Evolutionary conservation across 2,797 vertebrate genomes (phyloP).

Genomic region (Fratercula arctica): DNA sequence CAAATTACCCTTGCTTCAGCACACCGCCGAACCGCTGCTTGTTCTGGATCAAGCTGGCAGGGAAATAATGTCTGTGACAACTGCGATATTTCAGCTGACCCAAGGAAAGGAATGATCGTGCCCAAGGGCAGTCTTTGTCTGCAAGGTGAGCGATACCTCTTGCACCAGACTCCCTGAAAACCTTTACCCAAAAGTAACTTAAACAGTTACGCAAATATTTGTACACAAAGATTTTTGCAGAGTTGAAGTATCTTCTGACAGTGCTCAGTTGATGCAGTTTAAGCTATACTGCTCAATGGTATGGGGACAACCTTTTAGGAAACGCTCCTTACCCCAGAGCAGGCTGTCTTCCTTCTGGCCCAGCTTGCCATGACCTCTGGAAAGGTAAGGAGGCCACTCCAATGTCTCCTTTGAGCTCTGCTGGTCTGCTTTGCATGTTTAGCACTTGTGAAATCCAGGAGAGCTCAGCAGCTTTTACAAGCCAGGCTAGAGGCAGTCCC

Average conservation of each 20-base stretch:
- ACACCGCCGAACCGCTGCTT: neutral
- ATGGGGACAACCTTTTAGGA: neutral
- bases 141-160: neutral
- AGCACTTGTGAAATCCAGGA: neutral
- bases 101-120: neutral
- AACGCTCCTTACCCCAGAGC: neutral
- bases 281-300: neutral
- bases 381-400: neutral
- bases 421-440: neutral
- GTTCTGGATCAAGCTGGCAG: neutral
- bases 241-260: neutral
- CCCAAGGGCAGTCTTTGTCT: neutral
- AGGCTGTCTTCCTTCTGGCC: neutral
- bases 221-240: neutral
- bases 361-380: neutral
- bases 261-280: neutral
- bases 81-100: neutral
- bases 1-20: neutral
- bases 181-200: neutral
- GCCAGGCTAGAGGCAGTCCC: neutral
- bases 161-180: neutral
- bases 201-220: neutral
- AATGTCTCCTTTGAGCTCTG: neutral
- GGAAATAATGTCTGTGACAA: neutral
- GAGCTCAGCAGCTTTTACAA: constrained; percentile 5